Percentiles rank a stretch among this genome's conserved stretches.
Conservation (phyloP, 2,888 invertebrate genomes). For the Hirtodrosophila confusa region DNA sequence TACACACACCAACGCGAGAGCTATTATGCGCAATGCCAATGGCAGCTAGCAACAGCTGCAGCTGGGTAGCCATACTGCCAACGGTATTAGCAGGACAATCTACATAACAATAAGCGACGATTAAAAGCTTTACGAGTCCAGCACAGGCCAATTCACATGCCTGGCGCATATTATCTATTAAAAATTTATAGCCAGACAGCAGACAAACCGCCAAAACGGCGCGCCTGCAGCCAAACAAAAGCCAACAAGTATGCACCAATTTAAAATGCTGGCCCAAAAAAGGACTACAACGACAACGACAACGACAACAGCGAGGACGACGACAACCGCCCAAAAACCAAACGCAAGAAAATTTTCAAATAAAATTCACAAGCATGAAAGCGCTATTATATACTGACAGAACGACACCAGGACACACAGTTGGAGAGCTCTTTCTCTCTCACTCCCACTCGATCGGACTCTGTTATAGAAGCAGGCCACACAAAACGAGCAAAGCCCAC, state of each 20-base stretch:
- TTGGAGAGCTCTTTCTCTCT: slow-evolving; percentile 11
- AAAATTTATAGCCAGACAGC: slow-evolving; percentile 77
- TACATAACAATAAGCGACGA: slow-evolving; percentile 80
- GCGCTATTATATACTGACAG: slow-evolving; percentile 76
- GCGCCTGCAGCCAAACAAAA: slow-evolving; percentile 67
- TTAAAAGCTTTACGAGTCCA: slow-evolving; percentile 73
- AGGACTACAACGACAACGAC: slow-evolving; percentile 12
- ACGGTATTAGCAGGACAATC: slow-evolving; percentile 73
- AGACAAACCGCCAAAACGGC: slow-evolving; percentile 58
- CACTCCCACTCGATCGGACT: background rate
- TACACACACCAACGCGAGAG: slow-evolving; percentile 23
- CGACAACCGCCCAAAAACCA: slow-evolving; percentile 50
- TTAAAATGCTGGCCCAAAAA: slow-evolving; percentile 64
- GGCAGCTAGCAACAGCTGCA: slow-evolving; percentile 26
- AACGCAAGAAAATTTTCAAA: slow-evolving; percentile 78
- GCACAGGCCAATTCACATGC: slow-evolving; percentile 74
- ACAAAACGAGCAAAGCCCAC: slow-evolving; percentile 38
- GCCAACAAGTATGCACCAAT: slow-evolving; percentile 81
- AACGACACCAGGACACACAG: slow-evolving; percentile 23
- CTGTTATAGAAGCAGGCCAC: too few species aligned
- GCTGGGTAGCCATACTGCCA: background rate
- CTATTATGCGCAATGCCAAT: slow-evolving; percentile 51
- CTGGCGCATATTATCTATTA: slow-evolving; percentile 79
- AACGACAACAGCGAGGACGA: slow-evolving; percentile 18
- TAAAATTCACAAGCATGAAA: slow-evolving; percentile 79